A percentile compares a stretch with the other conserved stretches of the same genome.
Conservation (phyloP, 53 echinoderm and acorn worm genomes). For the Stichopus horrens region DNA sequence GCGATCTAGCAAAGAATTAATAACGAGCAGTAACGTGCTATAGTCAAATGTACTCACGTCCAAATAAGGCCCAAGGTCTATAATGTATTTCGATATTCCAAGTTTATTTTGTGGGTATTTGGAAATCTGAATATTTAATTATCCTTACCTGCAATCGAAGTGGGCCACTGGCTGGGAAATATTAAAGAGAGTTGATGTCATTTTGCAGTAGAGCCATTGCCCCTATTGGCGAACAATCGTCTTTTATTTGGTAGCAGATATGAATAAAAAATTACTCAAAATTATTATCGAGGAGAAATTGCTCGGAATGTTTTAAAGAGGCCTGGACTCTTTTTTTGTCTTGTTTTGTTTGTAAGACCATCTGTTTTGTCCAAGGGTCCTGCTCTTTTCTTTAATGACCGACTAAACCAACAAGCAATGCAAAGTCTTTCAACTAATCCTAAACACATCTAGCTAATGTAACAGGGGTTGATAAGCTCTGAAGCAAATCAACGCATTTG, state of each 20-base stretch:
- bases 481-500: neutral
- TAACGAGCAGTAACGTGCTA: constrained; percentile 48
- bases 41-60: constrained; percentile 60
- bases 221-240: too few species aligned
- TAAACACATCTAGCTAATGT: neutral
- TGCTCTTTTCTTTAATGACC: neutral
- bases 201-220: neutral
- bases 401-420: neutral
- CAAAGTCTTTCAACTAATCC: neutral
- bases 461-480: constrained; percentile 10
- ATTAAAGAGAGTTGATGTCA: neutral
- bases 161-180: neutral
- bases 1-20: constrained; percentile 10
- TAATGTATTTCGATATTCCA: constrained; percentile 29
- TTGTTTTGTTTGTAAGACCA: too few species aligned
- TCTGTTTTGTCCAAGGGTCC: neutral
- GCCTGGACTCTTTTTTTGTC: too few species aligned
- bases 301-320: too few species aligned
- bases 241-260: too few species aligned
- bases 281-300: too few species aligned
- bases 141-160: neutral
- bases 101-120: constrained; percentile 22
- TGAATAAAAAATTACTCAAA: too few species aligned
- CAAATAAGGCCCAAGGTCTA: constrained; percentile 85
- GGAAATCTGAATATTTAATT: constrained; percentile 1